Evolutionary conservation across 2,888 invertebrate species (phyloP), one percentile per base, ranked within the genome.

Genomic region (Biston betularia): DNA sequence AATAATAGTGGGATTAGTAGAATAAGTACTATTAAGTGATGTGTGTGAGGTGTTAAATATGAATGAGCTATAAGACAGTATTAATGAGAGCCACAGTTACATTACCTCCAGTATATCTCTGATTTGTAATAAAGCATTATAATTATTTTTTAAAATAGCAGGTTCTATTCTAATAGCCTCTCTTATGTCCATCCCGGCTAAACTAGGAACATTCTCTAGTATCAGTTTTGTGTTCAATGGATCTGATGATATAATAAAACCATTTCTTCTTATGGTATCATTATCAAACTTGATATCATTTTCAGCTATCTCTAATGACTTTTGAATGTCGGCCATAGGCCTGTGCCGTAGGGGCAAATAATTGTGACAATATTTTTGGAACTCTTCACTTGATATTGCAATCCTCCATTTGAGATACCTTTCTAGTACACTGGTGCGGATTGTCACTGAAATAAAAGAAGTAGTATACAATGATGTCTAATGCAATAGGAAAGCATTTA

Each of bases 121-220:
- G 34, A 95, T 95, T 81, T 93, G 88, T 49, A 93, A 71, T 33
- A 96, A 79, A 15, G 95, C 85, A 67, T 93, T 92, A 66, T 94
- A 94, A 56, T 94, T 90, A 59, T 95, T 94, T 87, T 95, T 95
- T 56, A 96, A 83, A 71, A 97, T 93, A 71, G 95, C 95, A 11
- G 97, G 97, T 75, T 95, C 94, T 24, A 81, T 82, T 75, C 83
- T 89, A 44, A 96, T 90, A 42, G 94, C 94, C 12, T 94, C 90
- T 63, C 88, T 87, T 54, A 96, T 93, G 72, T 95, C 93, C 1
- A 94, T 76, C 0, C 95, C 95, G 58, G 93, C 94, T 44, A 96
- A 82, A 0, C 84, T 86, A 1, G 88, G 84, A 50, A 96, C 94
- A 79, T 94, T 92, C 7, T 88, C 83, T 3, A 96, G 75, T 46